phyloP scores from a whole-genome alignment of 2,113 vertebrate species.

The Crocuta crocuta region DNA sequence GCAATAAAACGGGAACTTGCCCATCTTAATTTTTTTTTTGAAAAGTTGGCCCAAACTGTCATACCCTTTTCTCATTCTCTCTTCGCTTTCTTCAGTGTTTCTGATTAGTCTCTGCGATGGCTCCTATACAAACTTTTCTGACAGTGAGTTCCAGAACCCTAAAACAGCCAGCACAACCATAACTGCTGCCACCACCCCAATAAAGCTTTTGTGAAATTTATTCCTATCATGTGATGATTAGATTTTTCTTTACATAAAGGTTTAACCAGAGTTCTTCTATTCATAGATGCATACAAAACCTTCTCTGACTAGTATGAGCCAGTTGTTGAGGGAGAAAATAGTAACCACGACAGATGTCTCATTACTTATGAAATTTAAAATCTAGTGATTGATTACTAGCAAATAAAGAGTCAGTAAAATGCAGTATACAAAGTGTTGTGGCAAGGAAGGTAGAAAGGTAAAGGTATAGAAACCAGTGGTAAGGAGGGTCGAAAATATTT shows the following conservation, averaged over 20 bases:
- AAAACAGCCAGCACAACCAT: not conserved
- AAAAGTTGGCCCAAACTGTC: not conserved
- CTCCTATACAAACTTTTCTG: not conserved
- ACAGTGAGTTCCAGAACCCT: not conserved
- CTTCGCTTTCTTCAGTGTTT: not conserved
- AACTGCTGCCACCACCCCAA: not conserved
- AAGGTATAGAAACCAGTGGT: not conserved
- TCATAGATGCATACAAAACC: not conserved
- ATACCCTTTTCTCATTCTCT: not conserved
- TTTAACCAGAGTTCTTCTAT: not conserved
- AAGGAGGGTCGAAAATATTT: not conserved
- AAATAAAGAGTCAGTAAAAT: not conserved
- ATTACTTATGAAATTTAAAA: slow-evolving; percentile 1
- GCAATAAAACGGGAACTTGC: not conserved
- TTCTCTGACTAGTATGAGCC: not conserved
- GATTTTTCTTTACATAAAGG: not conserved
- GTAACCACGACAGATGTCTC: not conserved
- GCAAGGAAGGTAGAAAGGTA: not conserved
- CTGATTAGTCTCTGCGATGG: not conserved
- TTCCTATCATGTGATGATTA: not conserved
- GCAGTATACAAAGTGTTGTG: not conserved
- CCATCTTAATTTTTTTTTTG: not conserved
- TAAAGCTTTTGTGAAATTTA: not conserved
- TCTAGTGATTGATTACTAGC: not conserved
- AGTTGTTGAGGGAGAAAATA: not conserved